Conservation (phyloP, 2,113 vertebrate species). For the Podarcis raffonei region DNA sequence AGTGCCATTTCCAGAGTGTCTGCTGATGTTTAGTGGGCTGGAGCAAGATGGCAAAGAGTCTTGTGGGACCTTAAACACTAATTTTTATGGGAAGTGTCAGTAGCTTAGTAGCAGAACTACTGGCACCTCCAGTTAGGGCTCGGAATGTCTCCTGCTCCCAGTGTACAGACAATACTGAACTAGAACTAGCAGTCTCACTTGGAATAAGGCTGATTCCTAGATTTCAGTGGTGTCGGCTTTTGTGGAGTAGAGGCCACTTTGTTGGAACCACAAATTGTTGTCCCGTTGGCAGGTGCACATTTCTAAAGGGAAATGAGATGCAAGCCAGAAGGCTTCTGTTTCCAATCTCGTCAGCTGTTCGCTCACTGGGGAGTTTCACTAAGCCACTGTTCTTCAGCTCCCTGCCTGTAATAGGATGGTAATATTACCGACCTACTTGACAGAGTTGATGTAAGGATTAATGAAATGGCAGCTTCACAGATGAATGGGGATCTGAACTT, state of each 20-base stretch:
- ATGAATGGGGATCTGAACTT: neutral
- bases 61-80: neutral
- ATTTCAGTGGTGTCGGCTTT: neutral
- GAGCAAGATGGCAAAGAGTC: neutral
- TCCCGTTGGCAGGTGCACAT: neutral
- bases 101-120: too few species aligned
- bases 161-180: too few species aligned
- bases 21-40: neutral
- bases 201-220: too few species aligned
- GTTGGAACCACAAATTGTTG: neutral
- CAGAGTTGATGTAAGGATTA: neutral
- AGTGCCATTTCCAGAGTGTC: neutral
- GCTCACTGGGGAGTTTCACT: neutral
- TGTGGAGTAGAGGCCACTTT: neutral
- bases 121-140: too few species aligned
- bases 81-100: too few species aligned
- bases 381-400: too few species aligned
- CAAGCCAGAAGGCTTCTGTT: neutral
- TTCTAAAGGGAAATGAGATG: neutral
- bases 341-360: neutral
- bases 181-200: too few species aligned
- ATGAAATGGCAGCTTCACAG: neutral
- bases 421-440: neutral
- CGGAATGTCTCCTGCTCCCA: too few species aligned
- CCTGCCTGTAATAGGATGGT: neutral